phyloP scores from a whole-genome alignment of 2,113 vertebrate species.

The Eptatretus burgeri region DNA sequence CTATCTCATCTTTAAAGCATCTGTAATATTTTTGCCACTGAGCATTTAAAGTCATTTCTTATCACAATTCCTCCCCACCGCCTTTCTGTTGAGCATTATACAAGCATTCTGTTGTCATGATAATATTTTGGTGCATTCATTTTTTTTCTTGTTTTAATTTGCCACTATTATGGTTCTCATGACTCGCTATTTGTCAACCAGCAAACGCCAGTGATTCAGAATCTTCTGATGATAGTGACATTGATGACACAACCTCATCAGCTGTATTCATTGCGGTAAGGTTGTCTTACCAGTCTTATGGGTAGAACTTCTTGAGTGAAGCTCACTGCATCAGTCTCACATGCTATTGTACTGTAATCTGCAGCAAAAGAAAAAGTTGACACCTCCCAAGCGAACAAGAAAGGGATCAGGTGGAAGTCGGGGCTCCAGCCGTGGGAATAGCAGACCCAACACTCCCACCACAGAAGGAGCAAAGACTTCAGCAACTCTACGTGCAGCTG shows the following conservation, averaged over 20 bases:
- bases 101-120: no score
- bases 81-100: no score
- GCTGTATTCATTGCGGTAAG: constrained; percentile 49
- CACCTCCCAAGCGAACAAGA: constrained; percentile 36
- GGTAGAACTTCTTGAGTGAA: no score
- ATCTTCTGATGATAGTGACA: constrained; percentile 64
- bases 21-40: no score
- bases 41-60: no score
- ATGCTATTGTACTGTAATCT: no score
- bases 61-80: no score
- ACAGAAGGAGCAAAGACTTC: constrained; percentile 29
- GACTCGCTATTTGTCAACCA: not conserved
- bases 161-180: not conserved
- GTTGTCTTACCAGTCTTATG: not conserved
- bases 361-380: constrained; percentile 41
- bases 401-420: constrained; percentile 27
- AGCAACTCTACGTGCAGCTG: constrained; percentile 39
- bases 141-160: not conserved
- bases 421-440: constrained; percentile 39
- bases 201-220: constrained; percentile 30
- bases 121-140: not conserved
- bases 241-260: constrained; percentile 41
- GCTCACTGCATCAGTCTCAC: no score
- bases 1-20: no score
- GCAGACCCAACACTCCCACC: constrained; percentile 41